Evolutionary conservation across 2,888 invertebrate genomes (phyloP), one percentile per base, ranked within the genome.

Genomic region (Eupithecia abbreviata): DNA sequence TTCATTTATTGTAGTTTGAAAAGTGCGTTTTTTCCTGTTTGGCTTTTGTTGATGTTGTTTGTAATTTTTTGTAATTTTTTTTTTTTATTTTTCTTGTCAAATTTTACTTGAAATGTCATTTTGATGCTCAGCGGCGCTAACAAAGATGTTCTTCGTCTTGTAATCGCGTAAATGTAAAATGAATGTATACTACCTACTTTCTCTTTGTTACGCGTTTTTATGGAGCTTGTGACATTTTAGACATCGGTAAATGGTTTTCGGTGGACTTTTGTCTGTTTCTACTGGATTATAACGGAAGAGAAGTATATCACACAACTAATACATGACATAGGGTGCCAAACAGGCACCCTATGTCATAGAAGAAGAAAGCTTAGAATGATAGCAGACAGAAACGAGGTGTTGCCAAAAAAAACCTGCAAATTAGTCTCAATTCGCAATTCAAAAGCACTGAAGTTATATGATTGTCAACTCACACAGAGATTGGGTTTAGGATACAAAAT

Each of bases 1-100:
- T 77, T 41, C 58, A 73, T 73, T 73, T 75, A 74, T 73, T 73
- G 12, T 42, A 13, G 12, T 66, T 43, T 68, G 67, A 68, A 43
- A 68, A 43, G 42, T 67, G 67, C 13, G 45, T n/a, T 68, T 68
- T 43, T 43, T 66, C 42, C 41, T 15, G 13, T 66, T 66, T 66
- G 6, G 42, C 15, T 68, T 45, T 68, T 68, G 67, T 43, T 45
- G 18, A 43, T 68, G 13, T 42, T 68, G n/a, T n/a, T 68, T 43
- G 9, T n/a, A 6, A 13, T 2, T 67, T 42, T 43, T 3, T 45
- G 1, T 13, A 7, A 1, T 0, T 10, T 13, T 13, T 66, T 41
- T 42, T 0, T 9, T 18, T 4, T n/a, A 6, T 15, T 58, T n/a
- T 62, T n/a, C 10, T 30, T 10, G 4, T 5, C 18, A 18, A 58